Evolutionary conservation across 2,113 vertebrate species (phyloP).

Genomic region (Mohoua ochrocephala): DNA sequence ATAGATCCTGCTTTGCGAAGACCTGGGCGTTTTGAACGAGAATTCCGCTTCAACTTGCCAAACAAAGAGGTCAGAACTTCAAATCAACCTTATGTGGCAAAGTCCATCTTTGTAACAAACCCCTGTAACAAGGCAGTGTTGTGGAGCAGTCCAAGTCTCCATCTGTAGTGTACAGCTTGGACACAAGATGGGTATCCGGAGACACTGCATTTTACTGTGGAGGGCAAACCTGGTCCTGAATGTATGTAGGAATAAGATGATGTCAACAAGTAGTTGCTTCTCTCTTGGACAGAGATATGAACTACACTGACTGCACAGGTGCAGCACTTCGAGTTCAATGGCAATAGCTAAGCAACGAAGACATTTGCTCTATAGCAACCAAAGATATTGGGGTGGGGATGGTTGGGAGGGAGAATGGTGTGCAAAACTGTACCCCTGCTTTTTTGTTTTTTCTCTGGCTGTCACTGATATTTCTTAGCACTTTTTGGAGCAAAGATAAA

Average conservation of each 20-base stretch:
- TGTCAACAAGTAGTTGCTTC: not conserved
- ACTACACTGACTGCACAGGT: not conserved
- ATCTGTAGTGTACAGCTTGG: not conserved
- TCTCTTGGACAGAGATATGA: not conserved
- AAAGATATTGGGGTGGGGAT: not conserved
- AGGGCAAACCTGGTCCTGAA: not conserved
- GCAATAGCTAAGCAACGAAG: not conserved
- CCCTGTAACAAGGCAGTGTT: rapidly evolving
- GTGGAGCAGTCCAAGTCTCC: rapidly evolving
- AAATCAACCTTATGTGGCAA: not conserved
- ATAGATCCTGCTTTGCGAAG: constrained; percentile 93
- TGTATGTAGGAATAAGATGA: not conserved
- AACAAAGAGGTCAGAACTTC: constrained; percentile 83
- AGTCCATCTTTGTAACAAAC: not conserved
- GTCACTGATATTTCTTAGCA: not conserved
- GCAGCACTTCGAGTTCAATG: not conserved
- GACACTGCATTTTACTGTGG: not conserved
- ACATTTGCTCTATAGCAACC: not conserved
- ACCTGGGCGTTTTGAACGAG: constrained; percentile 92
- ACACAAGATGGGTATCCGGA: not conserved
- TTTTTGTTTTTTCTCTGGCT: not conserved
- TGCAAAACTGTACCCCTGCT: not conserved
- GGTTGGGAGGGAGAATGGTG: not conserved
- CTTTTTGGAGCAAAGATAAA: not conserved
- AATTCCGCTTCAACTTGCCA: constrained; percentile 89